phyloP scores from a whole-genome alignment of 2,113 vertebrate species.

The Nycticorax nycticorax region DNA sequence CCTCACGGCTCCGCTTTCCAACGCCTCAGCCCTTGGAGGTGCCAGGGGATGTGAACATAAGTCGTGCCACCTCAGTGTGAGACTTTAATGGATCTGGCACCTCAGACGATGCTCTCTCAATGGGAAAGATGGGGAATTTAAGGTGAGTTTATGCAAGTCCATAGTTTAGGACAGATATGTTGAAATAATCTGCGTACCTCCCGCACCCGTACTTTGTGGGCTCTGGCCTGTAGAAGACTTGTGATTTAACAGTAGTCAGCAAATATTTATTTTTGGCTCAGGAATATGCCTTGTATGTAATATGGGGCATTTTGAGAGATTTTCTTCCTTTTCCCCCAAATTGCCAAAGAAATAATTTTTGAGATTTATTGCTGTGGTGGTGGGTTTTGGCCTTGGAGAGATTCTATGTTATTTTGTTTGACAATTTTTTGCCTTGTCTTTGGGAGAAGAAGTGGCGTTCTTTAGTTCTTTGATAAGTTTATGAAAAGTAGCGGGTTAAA shows the following conservation, averaged over 20 bases:
- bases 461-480: neutral
- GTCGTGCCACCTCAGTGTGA: neutral
- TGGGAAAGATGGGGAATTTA: neutral
- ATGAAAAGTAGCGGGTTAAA: neutral
- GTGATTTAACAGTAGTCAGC: neutral
- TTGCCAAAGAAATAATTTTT: neutral
- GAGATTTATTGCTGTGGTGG: neutral
- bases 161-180: neutral
- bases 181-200: neutral
- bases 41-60: neutral
- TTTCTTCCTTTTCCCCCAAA: neutral
- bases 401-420: neutral
- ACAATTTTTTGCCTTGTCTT: neutral
- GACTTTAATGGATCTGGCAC: neutral
- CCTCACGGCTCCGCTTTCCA: neutral
- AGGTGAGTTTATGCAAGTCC: neutral
- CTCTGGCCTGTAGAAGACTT: neutral
- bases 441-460: neutral
- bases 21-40: neutral
- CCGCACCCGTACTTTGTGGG: neutral
- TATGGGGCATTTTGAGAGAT: neutral
- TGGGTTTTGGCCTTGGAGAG: neutral
- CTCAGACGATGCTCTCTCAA: neutral
- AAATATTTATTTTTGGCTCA: neutral
- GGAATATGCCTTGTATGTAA: neutral